Conservation (phyloP, 1,140 invertebrate genomes). For the Myzus persicae region DNA sequence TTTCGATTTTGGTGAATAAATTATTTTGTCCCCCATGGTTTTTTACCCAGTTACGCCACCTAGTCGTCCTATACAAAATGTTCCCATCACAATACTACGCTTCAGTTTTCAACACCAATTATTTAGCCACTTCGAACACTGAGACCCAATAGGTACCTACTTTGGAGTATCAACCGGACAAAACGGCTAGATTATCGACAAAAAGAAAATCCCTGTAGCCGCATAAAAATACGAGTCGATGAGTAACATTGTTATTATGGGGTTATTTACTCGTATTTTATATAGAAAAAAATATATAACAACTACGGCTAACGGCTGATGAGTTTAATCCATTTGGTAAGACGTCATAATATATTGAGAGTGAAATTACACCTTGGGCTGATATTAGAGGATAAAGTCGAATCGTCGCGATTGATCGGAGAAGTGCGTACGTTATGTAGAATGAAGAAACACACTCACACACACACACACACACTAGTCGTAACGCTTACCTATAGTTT, state of each 20-base stretch:
- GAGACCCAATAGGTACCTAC: background rate
- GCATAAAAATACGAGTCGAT: background rate
- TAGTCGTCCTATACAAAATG: background rate
- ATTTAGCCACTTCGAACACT: background rate
- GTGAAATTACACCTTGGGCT: background rate
- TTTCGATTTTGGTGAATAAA: too few relatives aligned
- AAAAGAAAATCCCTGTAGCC: background rate
- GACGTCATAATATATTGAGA: background rate
- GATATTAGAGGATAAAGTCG: background rate
- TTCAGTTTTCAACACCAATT: background rate
- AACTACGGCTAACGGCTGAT: background rate
- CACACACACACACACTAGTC: background rate
- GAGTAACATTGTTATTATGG: background rate
- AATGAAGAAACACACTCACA: conserved; percentile 5
- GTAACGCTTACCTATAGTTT: background rate
- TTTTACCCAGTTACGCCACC: too few relatives aligned
- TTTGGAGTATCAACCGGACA: background rate
- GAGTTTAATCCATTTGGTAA: background rate
- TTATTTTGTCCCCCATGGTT: too few relatives aligned
- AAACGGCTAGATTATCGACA: background rate
- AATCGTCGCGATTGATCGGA: background rate
- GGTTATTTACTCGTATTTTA: background rate
- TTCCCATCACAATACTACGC: background rate
- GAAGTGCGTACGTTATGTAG: background rate
- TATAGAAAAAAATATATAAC: background rate